Evolutionary conservation across 2,113 vertebrate species (phyloP), one percentile per base, ranked within the genome.

Genomic region (Sander vitreus): DNA sequence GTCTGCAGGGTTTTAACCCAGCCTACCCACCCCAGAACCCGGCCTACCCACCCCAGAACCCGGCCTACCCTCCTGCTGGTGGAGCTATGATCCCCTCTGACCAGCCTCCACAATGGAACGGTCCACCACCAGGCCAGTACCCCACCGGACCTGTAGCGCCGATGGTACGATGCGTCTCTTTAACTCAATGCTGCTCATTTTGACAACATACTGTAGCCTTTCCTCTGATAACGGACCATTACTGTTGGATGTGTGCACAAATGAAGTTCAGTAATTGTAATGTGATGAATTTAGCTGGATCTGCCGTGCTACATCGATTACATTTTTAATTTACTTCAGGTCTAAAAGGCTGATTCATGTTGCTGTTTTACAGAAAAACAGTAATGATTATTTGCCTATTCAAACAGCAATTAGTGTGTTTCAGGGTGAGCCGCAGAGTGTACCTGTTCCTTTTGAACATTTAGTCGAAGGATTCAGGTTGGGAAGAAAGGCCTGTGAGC

Each of bases 31-130:
- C 80, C 5, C 77, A 73, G n/a, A 86, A 92, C 65, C 82, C 88
- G 0, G 14, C 2, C n/a, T 92, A 91, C 54, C 85, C 89, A 21
- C 72, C 78, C 83, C 87, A 63, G 39, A 33, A 33, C 33, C 82
- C 86, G 0, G 8, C 1, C 36, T 93, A 92, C 54, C 87, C 91
- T n/a, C 78, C 87, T 60, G 68, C 25, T 27, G 73, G 57, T 27
- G 82, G 71, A 39, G 43, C 72, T 30, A 58, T 78, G 43, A 15
- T 43, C 2, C 50, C 77, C 25, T 69, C 88, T 14, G 71, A 45
- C 54, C 90, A 88, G 71, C 51, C 60, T 36, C 83, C 86, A 6
- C 88, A 88, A 7, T 93, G 83, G 88, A 88, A 60, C 4, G 84
- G 78, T 23, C 81, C 89, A 57, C 85, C 85, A 23, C 76, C 76